These are phyloP conservation scores for Pyralis farinalis DNA, from an alignment of 2,888 invertebrate species.

Conservation along the genomic window DNA sequence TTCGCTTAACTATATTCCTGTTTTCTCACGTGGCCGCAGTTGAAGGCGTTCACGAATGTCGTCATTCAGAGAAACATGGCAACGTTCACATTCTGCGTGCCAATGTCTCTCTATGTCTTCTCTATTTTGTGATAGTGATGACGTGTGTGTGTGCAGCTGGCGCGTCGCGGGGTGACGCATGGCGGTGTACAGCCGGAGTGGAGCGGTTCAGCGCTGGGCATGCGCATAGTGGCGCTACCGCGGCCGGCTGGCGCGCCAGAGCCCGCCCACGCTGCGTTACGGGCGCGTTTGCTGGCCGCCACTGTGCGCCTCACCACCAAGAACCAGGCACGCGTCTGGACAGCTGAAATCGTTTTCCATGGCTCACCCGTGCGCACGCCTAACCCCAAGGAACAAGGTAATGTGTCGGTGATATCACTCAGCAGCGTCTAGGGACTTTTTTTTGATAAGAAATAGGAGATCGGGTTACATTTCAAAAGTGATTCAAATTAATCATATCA, in stretches of 20 bases:
- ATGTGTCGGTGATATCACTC: too few species aligned
- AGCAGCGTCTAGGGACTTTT: too few species aligned
- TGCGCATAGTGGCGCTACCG: slow-evolving; percentile 90
- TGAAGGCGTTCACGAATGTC: too few species aligned
- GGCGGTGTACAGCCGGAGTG: slow-evolving; percentile 96
- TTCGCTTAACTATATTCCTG: too few species aligned
- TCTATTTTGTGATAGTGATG: too few species aligned
- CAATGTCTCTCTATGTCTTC: too few species aligned
- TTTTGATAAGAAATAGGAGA: too few species aligned
- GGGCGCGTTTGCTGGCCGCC: slow-evolving; percentile 90
- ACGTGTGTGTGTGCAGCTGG: slow-evolving; percentile 80
- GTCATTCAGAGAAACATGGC: too few species aligned
- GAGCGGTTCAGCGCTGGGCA: slow-evolving; percentile 91
- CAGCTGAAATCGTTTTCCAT: slow-evolving; percentile 93
- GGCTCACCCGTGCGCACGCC: slow-evolving; percentile 89
- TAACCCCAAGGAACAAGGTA: slow-evolving; percentile 91
- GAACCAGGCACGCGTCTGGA: slow-evolving; percentile 90
- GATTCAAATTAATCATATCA: too few species aligned
- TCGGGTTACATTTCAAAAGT: too few species aligned
- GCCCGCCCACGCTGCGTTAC: slow-evolving; percentile 85
- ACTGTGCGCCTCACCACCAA: slow-evolving; percentile 90
- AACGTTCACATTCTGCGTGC: too few species aligned
- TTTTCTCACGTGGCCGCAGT: too few species aligned
- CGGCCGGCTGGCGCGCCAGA: slow-evolving; percentile 75
- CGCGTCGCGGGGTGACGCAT: slow-evolving; percentile 91